These are phyloP conservation scores for Chaenogobius annularis DNA, from an alignment of 2,113 vertebrate species.

Conservation along the genomic window DNA sequence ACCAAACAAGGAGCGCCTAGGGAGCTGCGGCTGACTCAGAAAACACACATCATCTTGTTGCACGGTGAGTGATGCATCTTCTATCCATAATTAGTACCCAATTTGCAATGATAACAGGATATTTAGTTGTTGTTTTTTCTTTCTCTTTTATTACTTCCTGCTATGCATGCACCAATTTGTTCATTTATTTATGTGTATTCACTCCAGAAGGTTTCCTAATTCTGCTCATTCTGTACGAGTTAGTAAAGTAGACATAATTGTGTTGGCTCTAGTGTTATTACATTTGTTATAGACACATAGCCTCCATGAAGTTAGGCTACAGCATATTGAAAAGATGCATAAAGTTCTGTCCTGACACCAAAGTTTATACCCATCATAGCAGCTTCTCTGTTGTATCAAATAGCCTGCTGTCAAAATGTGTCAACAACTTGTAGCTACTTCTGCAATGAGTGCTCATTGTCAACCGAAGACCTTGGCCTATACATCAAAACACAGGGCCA, in stretches of 20 bases:
- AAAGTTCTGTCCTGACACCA: neutral
- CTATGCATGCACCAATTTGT: neutral
- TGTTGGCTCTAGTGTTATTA: neutral
- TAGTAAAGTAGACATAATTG: neutral
- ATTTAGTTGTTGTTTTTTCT: neutral
- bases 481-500: neutral
- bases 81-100: neutral
- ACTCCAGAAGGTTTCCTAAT: neutral
- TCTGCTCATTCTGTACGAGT: neutral
- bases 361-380: conserved; percentile 20
- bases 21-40: conserved; percentile 18
- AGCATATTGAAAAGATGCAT: neutral
- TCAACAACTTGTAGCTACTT: conserved; percentile 17
- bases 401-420: neutral
- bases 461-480: conserved; percentile 2
- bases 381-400: conserved; percentile 12
- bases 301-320: neutral
- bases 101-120: neutral
- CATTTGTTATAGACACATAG: neutral
- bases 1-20: conserved; percentile 26
- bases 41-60: conserved; percentile 46
- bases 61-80: conserved; percentile 55
- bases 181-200: neutral
- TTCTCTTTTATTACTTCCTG: neutral
- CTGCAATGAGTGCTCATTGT: conserved; percentile 3